These are phyloP conservation scores for Plagiodera versicolora DNA, from an alignment of 2,888 invertebrate genomes.

Conservation along the genomic window DNA sequence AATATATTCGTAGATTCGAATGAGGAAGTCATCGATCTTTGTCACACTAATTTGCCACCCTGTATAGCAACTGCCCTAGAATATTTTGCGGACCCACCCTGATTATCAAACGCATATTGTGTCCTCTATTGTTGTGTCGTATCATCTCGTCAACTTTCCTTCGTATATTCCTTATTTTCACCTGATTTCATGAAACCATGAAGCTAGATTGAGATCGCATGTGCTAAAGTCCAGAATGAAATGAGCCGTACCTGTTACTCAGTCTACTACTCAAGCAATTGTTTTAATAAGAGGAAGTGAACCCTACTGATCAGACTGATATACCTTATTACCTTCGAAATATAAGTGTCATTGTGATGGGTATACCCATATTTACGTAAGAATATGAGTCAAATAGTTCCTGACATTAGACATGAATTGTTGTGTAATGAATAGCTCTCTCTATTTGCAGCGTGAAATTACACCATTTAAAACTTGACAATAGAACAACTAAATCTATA, in stretches of 20 bases:
- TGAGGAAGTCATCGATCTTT: too few species aligned
- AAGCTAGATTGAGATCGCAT: too few species aligned
- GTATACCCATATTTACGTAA: background rate
- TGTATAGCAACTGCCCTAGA: too few species aligned
- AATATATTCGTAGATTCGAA: too few species aligned
- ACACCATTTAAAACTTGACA: slow-evolving; percentile 29
- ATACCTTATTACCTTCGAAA: background rate
- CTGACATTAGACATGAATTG: background rate
- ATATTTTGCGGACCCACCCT: too few species aligned
- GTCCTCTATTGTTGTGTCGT: too few species aligned
- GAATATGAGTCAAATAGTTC: background rate
- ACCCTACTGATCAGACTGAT: background rate
- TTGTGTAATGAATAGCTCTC: slow-evolving; percentile 19
- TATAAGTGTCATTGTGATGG: background rate
- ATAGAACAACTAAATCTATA: slow-evolving; percentile 36
- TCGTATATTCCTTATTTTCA: background rate
- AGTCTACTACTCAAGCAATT: background rate
- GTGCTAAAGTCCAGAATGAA: background rate
- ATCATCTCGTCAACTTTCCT: background rate
- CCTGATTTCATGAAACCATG: background rate
- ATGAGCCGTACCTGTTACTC: background rate
- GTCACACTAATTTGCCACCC: too few species aligned
- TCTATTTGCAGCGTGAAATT: slow-evolving; percentile 31
- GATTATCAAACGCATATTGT: too few species aligned
- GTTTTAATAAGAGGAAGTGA: background rate